These are phyloP conservation scores for Paraescarpia echinospica DNA, from an alignment of 1,140 invertebrate species.

Conservation along the genomic window DNA sequence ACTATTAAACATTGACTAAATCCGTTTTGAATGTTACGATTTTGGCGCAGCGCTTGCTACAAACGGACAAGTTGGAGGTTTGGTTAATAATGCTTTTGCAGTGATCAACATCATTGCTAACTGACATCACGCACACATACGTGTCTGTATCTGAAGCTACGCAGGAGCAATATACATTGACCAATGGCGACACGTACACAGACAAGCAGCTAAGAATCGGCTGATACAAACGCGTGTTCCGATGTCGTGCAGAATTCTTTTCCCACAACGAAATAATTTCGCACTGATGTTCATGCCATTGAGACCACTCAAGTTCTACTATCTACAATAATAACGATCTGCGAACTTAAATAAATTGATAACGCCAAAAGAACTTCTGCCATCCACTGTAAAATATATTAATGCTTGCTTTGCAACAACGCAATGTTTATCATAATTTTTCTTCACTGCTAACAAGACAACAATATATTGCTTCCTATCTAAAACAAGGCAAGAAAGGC, in stretches of 20 bases:
- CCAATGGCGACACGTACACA: background rate
- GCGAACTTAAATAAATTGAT: background rate
- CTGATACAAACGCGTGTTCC: background rate
- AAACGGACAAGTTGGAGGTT: too few species aligned
- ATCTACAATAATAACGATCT: background rate
- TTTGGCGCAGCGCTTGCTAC: too few species aligned
- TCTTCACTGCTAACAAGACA: too few species aligned
- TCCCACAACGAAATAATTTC: background rate
- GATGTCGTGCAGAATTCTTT: background rate
- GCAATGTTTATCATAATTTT: too few species aligned
- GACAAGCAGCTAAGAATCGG: background rate
- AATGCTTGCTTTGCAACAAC: background rate
- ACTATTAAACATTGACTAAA: background rate
- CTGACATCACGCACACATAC: too few species aligned
- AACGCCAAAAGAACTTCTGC: background rate
- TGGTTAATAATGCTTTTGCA: too few species aligned
- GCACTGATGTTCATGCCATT: background rate
- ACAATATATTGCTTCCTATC: background rate
- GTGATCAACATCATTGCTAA: too few species aligned
- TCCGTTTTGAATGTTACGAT: too few species aligned
- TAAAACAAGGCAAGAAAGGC: background rate
- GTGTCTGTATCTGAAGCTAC: background rate
- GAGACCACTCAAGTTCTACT: background rate
- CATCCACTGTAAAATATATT: background rate
- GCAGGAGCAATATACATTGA: background rate